Conservation (phyloP, 2,888 invertebrate genomes). For the Trachelus stipa region DNA sequence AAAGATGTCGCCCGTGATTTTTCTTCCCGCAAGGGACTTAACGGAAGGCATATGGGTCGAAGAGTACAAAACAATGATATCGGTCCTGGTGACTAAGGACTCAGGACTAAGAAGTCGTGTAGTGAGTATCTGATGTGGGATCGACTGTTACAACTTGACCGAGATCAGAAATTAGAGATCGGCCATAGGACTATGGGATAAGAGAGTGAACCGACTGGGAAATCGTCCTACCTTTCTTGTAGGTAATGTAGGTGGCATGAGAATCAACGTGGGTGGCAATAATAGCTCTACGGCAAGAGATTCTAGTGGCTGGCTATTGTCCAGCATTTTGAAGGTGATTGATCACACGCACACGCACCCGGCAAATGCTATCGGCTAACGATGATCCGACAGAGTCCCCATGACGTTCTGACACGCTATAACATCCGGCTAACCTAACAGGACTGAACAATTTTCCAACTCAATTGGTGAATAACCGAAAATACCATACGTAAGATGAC, state of each 20-base stretch:
- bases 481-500: not conserved
- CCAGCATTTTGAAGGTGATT: slow-evolving; percentile 60
- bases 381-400: slow-evolving; percentile 50
- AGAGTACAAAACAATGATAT: not conserved
- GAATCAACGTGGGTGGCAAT: not conserved
- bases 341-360: slow-evolving; percentile 54
- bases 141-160: not conserved
- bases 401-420: not conserved
- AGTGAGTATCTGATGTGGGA: not conserved
- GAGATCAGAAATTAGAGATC: not conserved
- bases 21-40: not conserved
- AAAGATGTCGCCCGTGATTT: not conserved
- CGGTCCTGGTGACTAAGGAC: not conserved
- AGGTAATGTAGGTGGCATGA: not conserved
- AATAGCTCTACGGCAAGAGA: slow-evolving; percentile 26
- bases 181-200: not conserved
- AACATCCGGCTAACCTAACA: not conserved
- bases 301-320: slow-evolving; percentile 58
- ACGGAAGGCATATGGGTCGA: not conserved
- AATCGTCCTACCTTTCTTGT: not conserved
- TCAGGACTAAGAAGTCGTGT: not conserved
- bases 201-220: not conserved
- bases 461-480: not conserved
- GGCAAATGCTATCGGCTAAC: slow-evolving; percentile 34
- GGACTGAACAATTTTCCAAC: not conserved